Conservation (phyloP, 2,888 invertebrate genomes). For the Patella pellucida region DNA sequence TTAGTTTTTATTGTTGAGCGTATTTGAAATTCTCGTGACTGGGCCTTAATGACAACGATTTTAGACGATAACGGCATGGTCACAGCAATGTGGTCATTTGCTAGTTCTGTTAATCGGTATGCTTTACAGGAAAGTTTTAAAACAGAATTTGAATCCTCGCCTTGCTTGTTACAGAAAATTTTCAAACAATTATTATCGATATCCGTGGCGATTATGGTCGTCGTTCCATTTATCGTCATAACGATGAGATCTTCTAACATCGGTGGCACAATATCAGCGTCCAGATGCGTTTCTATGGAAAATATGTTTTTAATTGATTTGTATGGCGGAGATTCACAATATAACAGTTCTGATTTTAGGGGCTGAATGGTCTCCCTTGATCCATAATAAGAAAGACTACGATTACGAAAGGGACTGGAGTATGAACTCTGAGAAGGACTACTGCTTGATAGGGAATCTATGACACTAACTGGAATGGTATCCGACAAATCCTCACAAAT, state of each 20-base stretch:
- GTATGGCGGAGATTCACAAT: background rate
- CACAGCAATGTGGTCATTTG: background rate
- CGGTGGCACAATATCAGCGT: background rate
- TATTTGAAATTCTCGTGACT: background rate
- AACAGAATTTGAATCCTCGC: background rate
- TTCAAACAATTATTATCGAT: background rate
- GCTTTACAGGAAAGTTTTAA: background rate
- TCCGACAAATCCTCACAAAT: constrained; percentile 2
- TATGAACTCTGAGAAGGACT: background rate
- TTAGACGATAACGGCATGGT: background rate
- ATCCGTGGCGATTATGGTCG: background rate
- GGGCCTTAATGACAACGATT: background rate
- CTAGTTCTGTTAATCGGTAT: background rate
- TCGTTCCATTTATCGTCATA: background rate
- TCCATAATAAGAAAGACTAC: background rate
- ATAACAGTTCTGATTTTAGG: too few relatives aligned
- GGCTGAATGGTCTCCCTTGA: background rate
- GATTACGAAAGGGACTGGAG: background rate
- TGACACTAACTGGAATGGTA: background rate
- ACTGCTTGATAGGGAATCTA: background rate
- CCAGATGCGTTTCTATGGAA: background rate
- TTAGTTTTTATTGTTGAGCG: background rate
- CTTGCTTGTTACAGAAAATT: background rate
- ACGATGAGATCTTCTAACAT: background rate
- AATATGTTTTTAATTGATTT: background rate